phyloP scores from a whole-genome alignment of 2,888 invertebrate species.

The Eristalis tenax region DNA sequence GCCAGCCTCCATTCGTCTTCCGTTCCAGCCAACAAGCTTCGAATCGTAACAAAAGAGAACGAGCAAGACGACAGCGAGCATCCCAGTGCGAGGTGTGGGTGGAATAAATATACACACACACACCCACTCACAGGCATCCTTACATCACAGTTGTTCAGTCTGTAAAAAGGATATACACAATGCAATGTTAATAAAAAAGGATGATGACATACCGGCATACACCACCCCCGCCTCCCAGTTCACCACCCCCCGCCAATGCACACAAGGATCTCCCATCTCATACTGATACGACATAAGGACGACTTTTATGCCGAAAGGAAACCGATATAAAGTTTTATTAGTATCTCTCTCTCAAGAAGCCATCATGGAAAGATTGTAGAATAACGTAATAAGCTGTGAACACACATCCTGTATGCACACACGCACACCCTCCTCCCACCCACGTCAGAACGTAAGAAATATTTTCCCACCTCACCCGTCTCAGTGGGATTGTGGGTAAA shows the following conservation, averaged over 20 bases:
- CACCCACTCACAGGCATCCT: not conserved
- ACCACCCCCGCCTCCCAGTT: not conserved
- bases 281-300: slow-evolving; percentile 52
- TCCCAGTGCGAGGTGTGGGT: slow-evolving; percentile 35
- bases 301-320: slow-evolving; percentile 72
- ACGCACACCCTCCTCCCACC: not conserved
- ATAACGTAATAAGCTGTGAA: slow-evolving; percentile 72
- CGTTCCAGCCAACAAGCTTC: slow-evolving; percentile 49
- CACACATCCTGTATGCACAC: slow-evolving; percentile 55
- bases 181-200: slow-evolving; percentile 70
- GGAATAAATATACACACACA: slow-evolving; percentile 53
- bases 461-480: not conserved
- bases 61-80: slow-evolving; percentile 14
- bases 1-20: slow-evolving; percentile 18
- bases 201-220: slow-evolving; percentile 53
- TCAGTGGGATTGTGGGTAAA: slow-evolving; percentile 31
- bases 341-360: slow-evolving; percentile 72
- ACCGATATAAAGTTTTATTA: slow-evolving; percentile 72
- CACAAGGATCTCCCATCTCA: slow-evolving; percentile 15
- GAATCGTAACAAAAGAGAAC: slow-evolving; percentile 61
- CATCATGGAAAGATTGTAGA: slow-evolving; percentile 72
- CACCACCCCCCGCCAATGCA: slow-evolving; percentile 12
- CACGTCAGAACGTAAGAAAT: not conserved
- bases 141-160: slow-evolving; percentile 49
- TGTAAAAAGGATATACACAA: slow-evolving; percentile 71